Percentiles rank a stretch among this genome's conserved stretches.
phyloP scores from a whole-genome alignment of 2,113 vertebrate species.

The Zeus faber region DNA sequence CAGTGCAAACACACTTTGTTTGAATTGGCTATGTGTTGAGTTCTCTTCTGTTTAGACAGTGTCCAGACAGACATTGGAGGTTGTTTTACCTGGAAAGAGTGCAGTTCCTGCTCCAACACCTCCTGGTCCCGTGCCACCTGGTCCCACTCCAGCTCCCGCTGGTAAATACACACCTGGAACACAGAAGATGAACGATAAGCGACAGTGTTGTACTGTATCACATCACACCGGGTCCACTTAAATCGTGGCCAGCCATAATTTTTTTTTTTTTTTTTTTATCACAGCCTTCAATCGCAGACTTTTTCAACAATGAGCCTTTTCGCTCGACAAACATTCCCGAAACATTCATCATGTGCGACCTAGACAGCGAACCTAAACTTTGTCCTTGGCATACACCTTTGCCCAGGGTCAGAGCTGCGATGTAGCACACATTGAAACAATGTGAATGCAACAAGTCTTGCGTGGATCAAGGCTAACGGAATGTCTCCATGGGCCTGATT shows the following conservation, averaged over 20 bases:
- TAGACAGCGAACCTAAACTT: slow-evolving; percentile 22
- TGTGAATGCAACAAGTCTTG: slow-evolving; percentile 19
- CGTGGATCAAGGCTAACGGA: slow-evolving; percentile 3
- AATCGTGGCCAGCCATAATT: neutral
- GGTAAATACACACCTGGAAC: slow-evolving; percentile 74
- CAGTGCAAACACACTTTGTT: slow-evolving; percentile 27
- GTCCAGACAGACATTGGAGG: slow-evolving; percentile 23
- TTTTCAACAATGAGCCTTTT: slow-evolving; percentile 38
- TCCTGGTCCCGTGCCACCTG: slow-evolving; percentile 44
- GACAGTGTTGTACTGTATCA: slow-evolving; percentile 4
- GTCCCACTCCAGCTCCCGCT: slow-evolving; percentile 48
- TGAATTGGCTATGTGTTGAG: slow-evolving; percentile 23
- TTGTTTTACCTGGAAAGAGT: slow-evolving; percentile 68
- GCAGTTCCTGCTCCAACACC: slow-evolving; percentile 58
- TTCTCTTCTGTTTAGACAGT: slow-evolving; percentile 19
- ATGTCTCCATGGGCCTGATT: slow-evolving; percentile 28
- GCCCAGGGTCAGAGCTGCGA: slow-evolving; percentile 21
- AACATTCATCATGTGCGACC: slow-evolving; percentile 41
- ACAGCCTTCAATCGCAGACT: slow-evolving; percentile 7
- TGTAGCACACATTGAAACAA: slow-evolving; percentile 22
- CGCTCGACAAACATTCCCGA: slow-evolving; percentile 34
- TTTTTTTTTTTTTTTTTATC: slow-evolving; percentile 6
- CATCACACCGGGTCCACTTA: neutral
- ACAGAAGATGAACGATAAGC: slow-evolving; percentile 24
- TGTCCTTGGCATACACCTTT: slow-evolving; percentile 25